phyloP scores from a whole-genome alignment of 2,113 vertebrate species.

The Cyprinus carpio region DNA sequence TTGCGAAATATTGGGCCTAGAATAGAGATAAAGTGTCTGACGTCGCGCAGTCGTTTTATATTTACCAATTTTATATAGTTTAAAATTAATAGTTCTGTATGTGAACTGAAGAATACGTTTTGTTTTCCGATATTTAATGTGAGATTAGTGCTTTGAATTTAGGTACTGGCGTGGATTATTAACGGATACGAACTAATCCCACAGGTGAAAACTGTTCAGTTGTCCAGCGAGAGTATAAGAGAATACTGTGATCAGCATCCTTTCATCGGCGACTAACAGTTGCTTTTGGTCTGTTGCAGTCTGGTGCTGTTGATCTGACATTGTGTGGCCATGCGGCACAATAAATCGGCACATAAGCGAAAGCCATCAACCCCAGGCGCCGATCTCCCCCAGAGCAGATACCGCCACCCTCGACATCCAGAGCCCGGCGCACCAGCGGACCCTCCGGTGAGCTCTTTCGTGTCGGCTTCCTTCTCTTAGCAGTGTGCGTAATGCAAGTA shows the following conservation, averaged over 20 bases:
- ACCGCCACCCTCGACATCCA: neutral
- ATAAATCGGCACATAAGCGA: slow-evolving; percentile 43
- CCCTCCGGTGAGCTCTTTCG: slow-evolving; percentile 49
- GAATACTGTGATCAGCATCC: too few species aligned
- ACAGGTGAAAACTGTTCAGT: too few species aligned
- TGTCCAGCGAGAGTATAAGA: too few species aligned
- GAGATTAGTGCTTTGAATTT: too few species aligned
- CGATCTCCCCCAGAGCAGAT: slow-evolving; percentile 40
- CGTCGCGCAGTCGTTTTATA: neutral
- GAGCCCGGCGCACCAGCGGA: slow-evolving; percentile 46
- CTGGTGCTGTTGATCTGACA: neutral
- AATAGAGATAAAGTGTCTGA: neutral
- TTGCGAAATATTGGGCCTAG: neutral
- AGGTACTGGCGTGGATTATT: too few species aligned
- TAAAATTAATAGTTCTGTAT: neutral
- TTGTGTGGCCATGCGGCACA: slow-evolving; percentile 56
- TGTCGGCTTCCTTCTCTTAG: neutral
- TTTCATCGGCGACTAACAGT: neutral
- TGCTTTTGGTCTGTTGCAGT: neutral
- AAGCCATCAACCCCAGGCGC: slow-evolving; percentile 61
- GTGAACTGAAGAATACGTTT: neutral
- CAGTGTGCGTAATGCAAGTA: neutral
- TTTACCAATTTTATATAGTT: neutral
- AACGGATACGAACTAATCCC: too few species aligned
- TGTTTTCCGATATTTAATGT: too few species aligned